Evolutionary conservation across 2,888 invertebrate genomes (phyloP).

Genomic region (Drosophila meridiana): DNA sequence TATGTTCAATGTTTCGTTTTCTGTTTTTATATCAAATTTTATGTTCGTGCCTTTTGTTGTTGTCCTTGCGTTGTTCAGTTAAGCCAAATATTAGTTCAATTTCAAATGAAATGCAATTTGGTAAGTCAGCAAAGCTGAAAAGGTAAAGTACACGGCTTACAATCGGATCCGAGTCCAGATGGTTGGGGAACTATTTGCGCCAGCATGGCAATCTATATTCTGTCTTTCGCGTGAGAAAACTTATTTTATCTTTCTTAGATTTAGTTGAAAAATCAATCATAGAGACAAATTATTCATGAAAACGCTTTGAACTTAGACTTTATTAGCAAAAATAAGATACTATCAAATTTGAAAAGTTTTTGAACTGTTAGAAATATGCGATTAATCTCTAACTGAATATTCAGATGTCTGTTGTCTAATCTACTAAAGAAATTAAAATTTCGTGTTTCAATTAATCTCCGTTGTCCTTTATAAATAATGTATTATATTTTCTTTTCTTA

Average conservation of each 20-base stretch:
- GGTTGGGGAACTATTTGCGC: too few species aligned
- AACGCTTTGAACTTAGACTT: neutral
- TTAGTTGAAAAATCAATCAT: neutral
- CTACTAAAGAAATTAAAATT: neutral
- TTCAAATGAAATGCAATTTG: conserved; percentile 4
- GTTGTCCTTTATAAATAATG: neutral
- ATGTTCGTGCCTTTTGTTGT: conserved; percentile 47
- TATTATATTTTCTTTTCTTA: neutral
- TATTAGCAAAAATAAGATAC: too few species aligned
- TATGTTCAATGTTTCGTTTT: conserved; percentile 34
- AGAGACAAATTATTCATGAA: neutral
- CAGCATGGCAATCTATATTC: too few species aligned
- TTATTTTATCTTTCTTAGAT: neutral
- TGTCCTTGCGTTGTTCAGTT: conserved; percentile 44
- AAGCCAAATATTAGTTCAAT: neutral
- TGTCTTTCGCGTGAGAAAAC: neutral
- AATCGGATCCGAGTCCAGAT: neutral
- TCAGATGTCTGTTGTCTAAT: neutral
- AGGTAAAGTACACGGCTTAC: conserved; percentile 5
- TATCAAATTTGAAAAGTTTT: too few species aligned
- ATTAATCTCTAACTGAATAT: neutral
- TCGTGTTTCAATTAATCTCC: neutral
- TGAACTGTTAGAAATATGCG: too few species aligned
- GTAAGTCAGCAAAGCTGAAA: neutral
- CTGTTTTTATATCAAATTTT: conserved; percentile 26